phyloP scores from a whole-genome alignment of 2,888 invertebrate species.

The Suillia variegata region DNA sequence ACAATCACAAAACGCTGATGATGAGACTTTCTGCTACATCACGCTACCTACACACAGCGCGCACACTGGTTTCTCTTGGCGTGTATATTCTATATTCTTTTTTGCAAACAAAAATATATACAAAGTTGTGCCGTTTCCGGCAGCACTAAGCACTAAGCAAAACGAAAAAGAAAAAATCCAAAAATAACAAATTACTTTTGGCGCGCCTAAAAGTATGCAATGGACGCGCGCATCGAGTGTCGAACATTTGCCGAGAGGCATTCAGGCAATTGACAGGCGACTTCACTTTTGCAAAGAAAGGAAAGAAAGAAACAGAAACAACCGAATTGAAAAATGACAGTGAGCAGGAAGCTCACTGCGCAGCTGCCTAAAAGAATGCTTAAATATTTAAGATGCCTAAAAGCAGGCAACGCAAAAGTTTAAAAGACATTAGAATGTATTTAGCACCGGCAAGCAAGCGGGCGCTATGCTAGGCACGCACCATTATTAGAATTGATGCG shows the following conservation, averaged over 20 bases:
- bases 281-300: conserved; percentile 48
- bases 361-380: conserved; percentile 42
- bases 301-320: background rate
- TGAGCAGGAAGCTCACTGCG: conserved; percentile 14
- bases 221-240: background rate
- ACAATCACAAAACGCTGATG: conserved; percentile 53
- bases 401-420: conserved; percentile 13
- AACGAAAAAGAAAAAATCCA: no score
- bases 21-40: conserved; percentile 49
- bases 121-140: conserved; percentile 43
- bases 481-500: no score
- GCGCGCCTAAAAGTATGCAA: background rate
- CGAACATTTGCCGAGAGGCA: conserved; percentile 51
- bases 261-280: conserved; percentile 55
- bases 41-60: background rate
- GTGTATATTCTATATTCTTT: no score
- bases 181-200: conserved; percentile 51
- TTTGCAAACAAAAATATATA: conserved; percentile 18
- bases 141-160: no score
- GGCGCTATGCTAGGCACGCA: no score
- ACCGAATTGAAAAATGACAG: conserved; percentile 1
- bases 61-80: no score
- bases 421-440: background rate
- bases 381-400: conserved; percentile 51
- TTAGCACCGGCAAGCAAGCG: no score